Conservation (phyloP, 2,888 invertebrate genomes). For the Tortricodes alternella region DNA sequence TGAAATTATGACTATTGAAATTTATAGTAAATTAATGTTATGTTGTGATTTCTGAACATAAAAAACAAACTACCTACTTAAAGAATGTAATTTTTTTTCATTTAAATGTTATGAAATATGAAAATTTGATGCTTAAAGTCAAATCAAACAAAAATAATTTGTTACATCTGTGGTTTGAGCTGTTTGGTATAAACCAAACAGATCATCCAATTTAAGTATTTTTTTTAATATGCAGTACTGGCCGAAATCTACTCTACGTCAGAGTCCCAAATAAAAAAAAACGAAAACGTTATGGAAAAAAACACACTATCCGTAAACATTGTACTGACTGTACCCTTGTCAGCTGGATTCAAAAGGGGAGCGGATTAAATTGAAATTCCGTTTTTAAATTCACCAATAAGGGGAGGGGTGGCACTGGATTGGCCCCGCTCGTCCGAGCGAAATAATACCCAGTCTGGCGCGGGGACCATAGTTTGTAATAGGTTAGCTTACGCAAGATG, state of each 20-base stretch:
- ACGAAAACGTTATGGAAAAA: background rate
- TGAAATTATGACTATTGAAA: too few relatives aligned
- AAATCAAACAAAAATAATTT: too few relatives aligned
- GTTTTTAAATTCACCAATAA: conserved; percentile 80
- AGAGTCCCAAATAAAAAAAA: background rate
- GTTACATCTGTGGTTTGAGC: too few relatives aligned
- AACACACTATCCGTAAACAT: conserved; percentile 33
- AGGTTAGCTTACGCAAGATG: conserved; percentile 22
- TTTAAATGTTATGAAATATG: too few relatives aligned
- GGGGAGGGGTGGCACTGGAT: conserved; percentile 73
- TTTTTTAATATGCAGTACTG: background rate
- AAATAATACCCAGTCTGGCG: conserved; percentile 67
- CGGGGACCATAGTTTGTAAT: conserved; percentile 46
- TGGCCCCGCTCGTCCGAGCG: conserved; percentile 69
- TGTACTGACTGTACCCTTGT: conserved; percentile 53
- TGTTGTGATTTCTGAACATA: too few relatives aligned
- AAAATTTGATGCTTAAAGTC: too few relatives aligned
- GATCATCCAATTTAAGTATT: background rate
- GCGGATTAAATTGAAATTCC: conserved; percentile 77
- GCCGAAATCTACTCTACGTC: background rate
- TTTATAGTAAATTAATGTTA: too few relatives aligned
- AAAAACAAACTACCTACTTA: too few relatives aligned
- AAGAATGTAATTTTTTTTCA: too few relatives aligned
- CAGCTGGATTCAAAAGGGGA: conserved; percentile 68
- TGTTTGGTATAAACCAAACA: background rate